A percentile compares a stretch with the other conserved stretches of the same genome.
Evolutionary conservation across 1,140 invertebrate genomes (phyloP).

Genomic region (Nymphalis io): DNA sequence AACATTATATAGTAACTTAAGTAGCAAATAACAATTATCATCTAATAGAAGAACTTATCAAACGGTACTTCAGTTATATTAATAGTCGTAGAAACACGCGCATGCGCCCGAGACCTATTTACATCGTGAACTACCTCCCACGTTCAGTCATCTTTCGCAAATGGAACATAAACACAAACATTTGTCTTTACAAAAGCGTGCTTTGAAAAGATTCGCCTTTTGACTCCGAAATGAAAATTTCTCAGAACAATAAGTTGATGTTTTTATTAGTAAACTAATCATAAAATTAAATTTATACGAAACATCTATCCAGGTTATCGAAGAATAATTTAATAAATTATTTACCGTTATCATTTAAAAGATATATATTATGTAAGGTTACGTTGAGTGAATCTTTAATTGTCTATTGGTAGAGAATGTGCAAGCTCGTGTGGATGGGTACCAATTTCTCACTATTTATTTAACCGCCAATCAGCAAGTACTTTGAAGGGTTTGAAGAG

Average conservation of each 20-base stretch:
- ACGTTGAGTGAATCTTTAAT: no score
- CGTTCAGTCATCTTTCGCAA: slow-evolving; percentile 13
- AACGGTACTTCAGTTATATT: slow-evolving; percentile 12
- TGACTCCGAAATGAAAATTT: not conserved
- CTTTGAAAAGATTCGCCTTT: not conserved
- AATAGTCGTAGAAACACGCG: slow-evolving; percentile 15
- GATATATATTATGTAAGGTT: no score
- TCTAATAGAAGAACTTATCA: not conserved
- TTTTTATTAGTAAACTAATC: not conserved
- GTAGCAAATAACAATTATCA: not conserved
- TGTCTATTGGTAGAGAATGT: no score
- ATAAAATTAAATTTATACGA: no score
- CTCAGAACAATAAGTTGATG: not conserved
- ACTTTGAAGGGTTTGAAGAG: no score
- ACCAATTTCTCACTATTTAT: no score
- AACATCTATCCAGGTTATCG: no score
- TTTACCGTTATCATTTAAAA: no score
- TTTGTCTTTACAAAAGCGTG: slow-evolving; percentile 1
- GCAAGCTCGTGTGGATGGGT: no score
- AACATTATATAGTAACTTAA: no score
- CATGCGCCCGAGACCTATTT: slow-evolving; percentile 26
- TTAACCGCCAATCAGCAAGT: no score
- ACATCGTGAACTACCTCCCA: slow-evolving; percentile 12
- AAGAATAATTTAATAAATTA: no score
- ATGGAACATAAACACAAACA: slow-evolving; percentile 15